phyloP scores from a whole-genome alignment of 2,113 vertebrate genomes.

The Bubo bubo region DNA sequence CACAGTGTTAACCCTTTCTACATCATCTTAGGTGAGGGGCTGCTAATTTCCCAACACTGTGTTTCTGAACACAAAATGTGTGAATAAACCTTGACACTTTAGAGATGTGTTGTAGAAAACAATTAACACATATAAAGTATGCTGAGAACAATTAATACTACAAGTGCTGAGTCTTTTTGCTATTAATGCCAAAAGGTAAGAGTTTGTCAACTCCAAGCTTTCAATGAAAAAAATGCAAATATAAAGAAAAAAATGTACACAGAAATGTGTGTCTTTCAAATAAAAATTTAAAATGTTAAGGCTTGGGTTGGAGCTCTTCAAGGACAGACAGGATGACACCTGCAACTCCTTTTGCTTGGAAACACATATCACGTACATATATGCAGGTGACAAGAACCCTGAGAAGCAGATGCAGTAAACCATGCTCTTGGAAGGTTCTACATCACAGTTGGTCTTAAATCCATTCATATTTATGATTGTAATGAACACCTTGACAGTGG shows the following conservation, averaged over 20 bases:
- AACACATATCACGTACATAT: fast-evolving
- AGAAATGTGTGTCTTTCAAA: not conserved
- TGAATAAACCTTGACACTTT: not conserved
- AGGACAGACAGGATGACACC: not conserved
- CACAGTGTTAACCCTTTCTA: not conserved
- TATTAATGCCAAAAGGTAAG: not conserved
- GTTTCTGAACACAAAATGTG: not conserved
- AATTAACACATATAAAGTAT: not conserved
- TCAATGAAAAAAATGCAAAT: not conserved
- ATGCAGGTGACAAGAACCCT: not conserved
- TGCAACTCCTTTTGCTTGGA: not conserved
- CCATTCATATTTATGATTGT: slow-evolving; percentile 16
- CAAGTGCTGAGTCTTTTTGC: not conserved
- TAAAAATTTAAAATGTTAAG: not conserved
- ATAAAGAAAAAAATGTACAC: not conserved
- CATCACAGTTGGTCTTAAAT: not conserved
- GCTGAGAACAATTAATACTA: not conserved
- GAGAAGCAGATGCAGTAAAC: not conserved
- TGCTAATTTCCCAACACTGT: not conserved
- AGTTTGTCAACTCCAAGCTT: not conserved
- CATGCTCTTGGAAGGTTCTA: not conserved
- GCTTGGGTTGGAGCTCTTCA: not conserved
- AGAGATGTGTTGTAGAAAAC: not conserved
- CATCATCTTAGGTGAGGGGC: not conserved
- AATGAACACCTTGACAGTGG: not conserved